A percentile compares a stretch with the other conserved stretches of the same genome.
Evolutionary conservation across 2,113 vertebrate genomes (phyloP).

Genomic region (Platichthys stellatus): DNA sequence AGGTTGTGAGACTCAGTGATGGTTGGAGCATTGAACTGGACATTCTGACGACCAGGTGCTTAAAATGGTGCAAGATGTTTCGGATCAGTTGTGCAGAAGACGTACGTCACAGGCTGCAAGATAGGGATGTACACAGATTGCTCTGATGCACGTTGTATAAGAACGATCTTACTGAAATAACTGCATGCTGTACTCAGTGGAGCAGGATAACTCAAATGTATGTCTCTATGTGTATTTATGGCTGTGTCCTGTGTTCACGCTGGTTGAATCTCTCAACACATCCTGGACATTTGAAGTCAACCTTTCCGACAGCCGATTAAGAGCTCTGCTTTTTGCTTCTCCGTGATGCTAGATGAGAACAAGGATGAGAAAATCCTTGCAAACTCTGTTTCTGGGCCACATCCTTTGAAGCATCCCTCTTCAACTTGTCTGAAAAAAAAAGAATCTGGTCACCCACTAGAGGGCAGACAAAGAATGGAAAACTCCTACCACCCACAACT

Average conservation of each 20-base stretch:
- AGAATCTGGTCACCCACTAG: conserved; percentile 16
- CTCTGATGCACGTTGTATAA: neutral
- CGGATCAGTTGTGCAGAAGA: neutral
- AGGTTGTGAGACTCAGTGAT: conserved; percentile 7
- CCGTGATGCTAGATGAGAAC: too few species aligned
- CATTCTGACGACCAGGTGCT: conserved; percentile 15
- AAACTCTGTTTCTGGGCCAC: neutral
- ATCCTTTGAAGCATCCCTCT: neutral
- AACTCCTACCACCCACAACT: neutral
- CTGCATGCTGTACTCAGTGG: neutral
- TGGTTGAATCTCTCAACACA: neutral
- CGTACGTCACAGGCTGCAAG: neutral
- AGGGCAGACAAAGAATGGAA: conserved; percentile 36
- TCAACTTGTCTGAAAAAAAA: neutral
- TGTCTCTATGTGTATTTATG: neutral
- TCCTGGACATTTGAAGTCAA: neutral
- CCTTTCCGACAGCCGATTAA: neutral
- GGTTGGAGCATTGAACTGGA: conserved; percentile 6
- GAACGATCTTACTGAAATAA: neutral
- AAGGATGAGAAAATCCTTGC: neutral
- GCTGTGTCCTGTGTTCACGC: neutral
- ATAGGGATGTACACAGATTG: neutral
- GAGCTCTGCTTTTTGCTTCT: neutral
- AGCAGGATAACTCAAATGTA: neutral
- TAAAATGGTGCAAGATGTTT: neutral